Evolutionary conservation across 1,140 invertebrate species (phyloP).

Genomic region (Tetragonula clypearis): DNA sequence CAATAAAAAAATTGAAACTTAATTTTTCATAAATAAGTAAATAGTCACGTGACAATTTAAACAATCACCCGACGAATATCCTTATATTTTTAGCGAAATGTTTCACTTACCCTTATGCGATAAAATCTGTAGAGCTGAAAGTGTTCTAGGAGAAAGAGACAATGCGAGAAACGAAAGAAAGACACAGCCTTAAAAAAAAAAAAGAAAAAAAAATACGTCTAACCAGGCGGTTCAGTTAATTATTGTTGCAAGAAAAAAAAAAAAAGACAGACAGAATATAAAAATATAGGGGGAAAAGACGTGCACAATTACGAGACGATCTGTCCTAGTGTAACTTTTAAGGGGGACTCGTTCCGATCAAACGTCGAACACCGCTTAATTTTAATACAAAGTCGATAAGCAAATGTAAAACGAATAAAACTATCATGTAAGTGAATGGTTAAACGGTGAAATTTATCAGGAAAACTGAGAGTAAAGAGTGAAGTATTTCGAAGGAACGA

Average conservation of each 20-base stretch:
- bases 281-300: slow-evolving; percentile 29
- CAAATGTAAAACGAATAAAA: slow-evolving; percentile 3
- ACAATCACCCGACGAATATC: not conserved
- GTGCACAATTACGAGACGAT: slow-evolving; percentile 22
- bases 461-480: not conserved
- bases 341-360: slow-evolving; percentile 17
- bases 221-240: slow-evolving; percentile 27
- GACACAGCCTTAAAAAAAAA: slow-evolving; percentile 46
- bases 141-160: slow-evolving; percentile 21
- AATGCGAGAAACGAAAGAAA: slow-evolving; percentile 13
- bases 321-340: slow-evolving; percentile 40
- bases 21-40: not conserved
- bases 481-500: not conserved
- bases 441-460: slow-evolving; percentile 9
- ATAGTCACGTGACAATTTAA: not conserved
- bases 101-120: not conserved
- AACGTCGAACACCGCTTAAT: slow-evolving; percentile 37
- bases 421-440: not conserved
- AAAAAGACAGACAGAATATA: slow-evolving; percentile 41
- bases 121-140: too few relatives aligned
- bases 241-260: slow-evolving; percentile 16
- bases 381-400: slow-evolving; percentile 32
- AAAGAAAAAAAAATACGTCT: not conserved
- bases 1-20: not conserved
- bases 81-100: not conserved